Percentiles rank a stretch among this genome's conserved stretches.
These are phyloP conservation scores for Argya squamiceps DNA, from an alignment of 2,797 vertebrate species.

Conservation along the genomic window DNA sequence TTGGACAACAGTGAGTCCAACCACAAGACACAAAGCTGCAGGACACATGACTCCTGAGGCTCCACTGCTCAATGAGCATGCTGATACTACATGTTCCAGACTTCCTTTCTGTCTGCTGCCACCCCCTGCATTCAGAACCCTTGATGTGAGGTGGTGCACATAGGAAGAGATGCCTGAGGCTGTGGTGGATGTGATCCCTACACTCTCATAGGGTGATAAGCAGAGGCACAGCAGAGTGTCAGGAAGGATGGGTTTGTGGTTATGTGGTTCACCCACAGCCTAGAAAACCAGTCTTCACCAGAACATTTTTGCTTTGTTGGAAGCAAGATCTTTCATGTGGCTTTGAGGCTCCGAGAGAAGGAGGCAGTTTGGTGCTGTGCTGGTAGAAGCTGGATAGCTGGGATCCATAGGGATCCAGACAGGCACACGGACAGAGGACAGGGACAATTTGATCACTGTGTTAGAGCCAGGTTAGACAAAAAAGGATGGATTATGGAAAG, in stretches of 20 bases:
- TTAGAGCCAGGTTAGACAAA: background rate
- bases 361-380: background rate
- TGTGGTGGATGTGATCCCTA: background rate
- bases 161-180: fast-evolving
- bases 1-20: background rate
- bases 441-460: background rate
- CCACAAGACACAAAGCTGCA: background rate
- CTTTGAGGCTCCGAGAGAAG: background rate
- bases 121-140: background rate
- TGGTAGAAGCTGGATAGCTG: background rate
- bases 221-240: background rate
- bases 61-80: background rate
- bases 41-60: background rate
- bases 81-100: background rate
- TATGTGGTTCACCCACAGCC: background rate
- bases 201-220: background rate
- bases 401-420: background rate
- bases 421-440: background rate
- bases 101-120: background rate
- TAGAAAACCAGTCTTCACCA: background rate
- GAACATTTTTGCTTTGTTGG: background rate
- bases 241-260: constrained; percentile 22
- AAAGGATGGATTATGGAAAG: background rate
- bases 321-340: constrained; percentile 4
- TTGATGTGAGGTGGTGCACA: background rate